phyloP scores from a whole-genome alignment of 2,888 invertebrate species.

The Amphipoea oculea region DNA sequence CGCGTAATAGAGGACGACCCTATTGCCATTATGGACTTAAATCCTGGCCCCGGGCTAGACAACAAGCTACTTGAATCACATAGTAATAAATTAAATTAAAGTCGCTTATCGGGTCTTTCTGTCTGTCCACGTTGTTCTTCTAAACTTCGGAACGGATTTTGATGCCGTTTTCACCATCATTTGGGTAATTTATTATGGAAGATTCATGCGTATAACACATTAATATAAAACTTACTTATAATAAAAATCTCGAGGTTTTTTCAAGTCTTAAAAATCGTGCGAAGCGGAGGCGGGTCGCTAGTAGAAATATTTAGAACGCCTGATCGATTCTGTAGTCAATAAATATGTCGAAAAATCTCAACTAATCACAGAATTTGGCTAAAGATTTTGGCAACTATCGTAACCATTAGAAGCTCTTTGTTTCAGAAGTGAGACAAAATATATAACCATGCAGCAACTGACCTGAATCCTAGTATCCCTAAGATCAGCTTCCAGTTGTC shows the following conservation, averaged over 20 bases:
- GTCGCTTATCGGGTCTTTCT: neutral
- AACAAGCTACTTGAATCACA: neutral
- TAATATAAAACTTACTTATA: neutral
- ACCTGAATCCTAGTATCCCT: neutral
- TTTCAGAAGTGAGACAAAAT: slow-evolving; percentile 3
- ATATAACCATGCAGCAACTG: neutral
- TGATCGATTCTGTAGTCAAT: too few relatives aligned
- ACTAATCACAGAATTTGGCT: neutral
- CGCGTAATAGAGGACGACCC: neutral
- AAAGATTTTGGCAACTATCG: neutral
- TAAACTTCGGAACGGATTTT: neutral
- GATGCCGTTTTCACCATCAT: neutral
- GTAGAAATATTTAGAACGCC: neutral
- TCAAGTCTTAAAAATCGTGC: neutral
- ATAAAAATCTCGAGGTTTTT: neutral
- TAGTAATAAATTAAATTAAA: neutral
- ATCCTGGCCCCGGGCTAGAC: neutral
- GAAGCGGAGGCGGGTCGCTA: neutral
- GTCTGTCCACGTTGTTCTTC: neutral
- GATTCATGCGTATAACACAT: neutral
- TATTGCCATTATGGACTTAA: neutral
- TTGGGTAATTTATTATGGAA: neutral
- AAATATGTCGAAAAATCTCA: neutral
- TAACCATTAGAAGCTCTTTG: neutral
- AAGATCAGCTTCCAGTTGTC: neutral